Conservation (phyloP, 2,888 invertebrate genomes). For the Ptychoptera contaminata region DNA sequence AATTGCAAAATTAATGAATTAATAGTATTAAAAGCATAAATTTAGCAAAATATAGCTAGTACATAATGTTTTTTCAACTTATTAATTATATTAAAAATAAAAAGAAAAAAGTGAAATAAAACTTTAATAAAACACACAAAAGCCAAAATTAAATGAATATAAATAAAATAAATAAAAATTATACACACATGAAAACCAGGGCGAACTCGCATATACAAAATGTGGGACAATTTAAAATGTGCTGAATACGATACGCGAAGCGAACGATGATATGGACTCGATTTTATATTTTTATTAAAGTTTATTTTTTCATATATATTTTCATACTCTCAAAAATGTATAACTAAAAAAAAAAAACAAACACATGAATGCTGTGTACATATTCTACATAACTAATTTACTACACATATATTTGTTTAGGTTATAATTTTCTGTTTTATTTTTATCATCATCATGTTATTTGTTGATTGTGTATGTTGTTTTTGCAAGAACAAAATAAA, state of each 20-base stretch:
- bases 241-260: constrained; percentile 1
- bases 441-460: no score
- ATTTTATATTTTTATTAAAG: neutral
- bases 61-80: no score
- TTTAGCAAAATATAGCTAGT: no score
- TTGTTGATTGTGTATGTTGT: no score
- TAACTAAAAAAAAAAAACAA: neutral
- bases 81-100: no score
- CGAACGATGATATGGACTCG: neutral
- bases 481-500: no score
- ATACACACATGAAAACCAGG: constrained; percentile 2
- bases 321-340: neutral
- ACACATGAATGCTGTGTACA: neutral
- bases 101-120: no score
- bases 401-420: neutral
- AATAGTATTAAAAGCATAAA: no score
- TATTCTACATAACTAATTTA: neutral
- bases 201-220: constrained; percentile 1
- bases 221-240: constrained; percentile 4
- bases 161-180: constrained; percentile 1
- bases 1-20: no score
- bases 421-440: no score
- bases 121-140: neutral
- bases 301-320: neutral
- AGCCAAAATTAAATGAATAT: constrained; percentile 1